A percentile compares a stretch with the other conserved stretches of the same genome.
These are phyloP conservation scores for Ditula angustiorana DNA, from an alignment of 2,888 invertebrate species.

Conservation along the genomic window DNA sequence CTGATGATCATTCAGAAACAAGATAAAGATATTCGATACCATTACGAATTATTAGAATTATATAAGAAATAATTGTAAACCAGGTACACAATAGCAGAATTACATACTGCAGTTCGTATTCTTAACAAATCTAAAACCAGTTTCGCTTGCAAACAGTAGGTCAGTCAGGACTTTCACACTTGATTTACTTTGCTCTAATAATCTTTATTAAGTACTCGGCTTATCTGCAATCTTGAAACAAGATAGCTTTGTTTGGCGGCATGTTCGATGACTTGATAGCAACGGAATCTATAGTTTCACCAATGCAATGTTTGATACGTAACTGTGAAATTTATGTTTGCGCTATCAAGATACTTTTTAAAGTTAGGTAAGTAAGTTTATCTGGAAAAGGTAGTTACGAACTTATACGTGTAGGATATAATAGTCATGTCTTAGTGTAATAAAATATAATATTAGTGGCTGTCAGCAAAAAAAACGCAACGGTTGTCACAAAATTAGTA, in stretches of 20 bases:
- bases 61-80: constrained; percentile 15
- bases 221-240: constrained; percentile 43
- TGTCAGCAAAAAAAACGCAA: too few relatives aligned
- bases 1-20: too few relatives aligned
- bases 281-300: constrained; percentile 31
- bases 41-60: too few relatives aligned
- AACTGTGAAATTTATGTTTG: constrained; percentile 26
- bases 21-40: too few relatives aligned
- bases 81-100: not conserved
- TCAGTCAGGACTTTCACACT: constrained; percentile 38
- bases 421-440: too few relatives aligned
- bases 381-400: not conserved
- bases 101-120: not conserved
- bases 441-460: too few relatives aligned
- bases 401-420: too few relatives aligned
- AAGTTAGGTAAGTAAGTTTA: constrained; percentile 7
- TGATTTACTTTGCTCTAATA: constrained; percentile 31
- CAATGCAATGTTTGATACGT: constrained; percentile 28
- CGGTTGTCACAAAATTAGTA: too few relatives aligned
- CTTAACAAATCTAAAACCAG: constrained; percentile 29
- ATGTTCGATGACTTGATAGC: constrained; percentile 32
- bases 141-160: constrained; percentile 21
- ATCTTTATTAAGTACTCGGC: constrained; percentile 17
- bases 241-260: constrained; percentile 58
- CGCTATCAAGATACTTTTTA: not conserved